Evolutionary conservation across 2,797 vertebrate genomes (phyloP).

Genomic region (Paratrypauchen microcephalus): DNA sequence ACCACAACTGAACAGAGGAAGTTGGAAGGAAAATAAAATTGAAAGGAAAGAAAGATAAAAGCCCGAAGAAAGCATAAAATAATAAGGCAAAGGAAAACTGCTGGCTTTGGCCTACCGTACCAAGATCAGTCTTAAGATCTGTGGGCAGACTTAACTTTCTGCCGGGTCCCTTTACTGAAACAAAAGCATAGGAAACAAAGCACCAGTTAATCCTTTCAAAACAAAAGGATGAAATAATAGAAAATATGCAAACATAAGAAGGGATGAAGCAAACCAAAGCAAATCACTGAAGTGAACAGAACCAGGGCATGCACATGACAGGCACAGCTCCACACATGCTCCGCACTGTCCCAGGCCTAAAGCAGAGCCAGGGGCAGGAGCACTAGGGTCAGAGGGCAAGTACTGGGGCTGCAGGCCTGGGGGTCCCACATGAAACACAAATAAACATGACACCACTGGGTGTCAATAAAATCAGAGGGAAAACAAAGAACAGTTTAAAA

Average conservation of each 20-base stretch:
- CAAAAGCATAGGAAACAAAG: slow-evolving; percentile 91
- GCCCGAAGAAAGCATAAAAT: slow-evolving; percentile 61
- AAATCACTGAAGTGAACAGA: slow-evolving; percentile 42
- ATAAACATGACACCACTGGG: slow-evolving; percentile 51
- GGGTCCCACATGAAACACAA: slow-evolving; percentile 51
- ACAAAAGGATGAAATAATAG: slow-evolving; percentile 39
- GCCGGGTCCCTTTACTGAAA: slow-evolving; percentile 98
- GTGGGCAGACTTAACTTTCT: slow-evolving; percentile 99
- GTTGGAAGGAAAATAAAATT: slow-evolving; percentile 34
- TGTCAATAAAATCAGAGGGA: slow-evolving; percentile 44
- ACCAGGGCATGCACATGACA: slow-evolving; percentile 64
- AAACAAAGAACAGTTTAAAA: slow-evolving; percentile 62
- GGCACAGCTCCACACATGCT: slow-evolving; percentile 63
- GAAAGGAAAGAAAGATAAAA: slow-evolving; percentile 57
- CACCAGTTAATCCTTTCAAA: slow-evolving; percentile 78
- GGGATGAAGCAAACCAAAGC: slow-evolving; percentile 36
- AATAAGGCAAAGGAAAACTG: slow-evolving; percentile 78
- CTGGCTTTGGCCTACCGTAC: slow-evolving; percentile 98
- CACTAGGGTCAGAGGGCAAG: not conserved
- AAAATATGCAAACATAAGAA: slow-evolving; percentile 41
- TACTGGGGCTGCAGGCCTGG: slow-evolving; percentile 40
- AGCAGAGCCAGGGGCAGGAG: not conserved
- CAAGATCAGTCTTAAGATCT: slow-evolving; percentile 99
- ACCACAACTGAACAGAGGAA: slow-evolving; percentile 56
- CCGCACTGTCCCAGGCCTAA: slow-evolving; percentile 57